Evolutionary conservation across 2,797 vertebrate genomes (phyloP), one percentile per base, ranked within the genome.

Genomic region (Lophura swinhoii): DNA sequence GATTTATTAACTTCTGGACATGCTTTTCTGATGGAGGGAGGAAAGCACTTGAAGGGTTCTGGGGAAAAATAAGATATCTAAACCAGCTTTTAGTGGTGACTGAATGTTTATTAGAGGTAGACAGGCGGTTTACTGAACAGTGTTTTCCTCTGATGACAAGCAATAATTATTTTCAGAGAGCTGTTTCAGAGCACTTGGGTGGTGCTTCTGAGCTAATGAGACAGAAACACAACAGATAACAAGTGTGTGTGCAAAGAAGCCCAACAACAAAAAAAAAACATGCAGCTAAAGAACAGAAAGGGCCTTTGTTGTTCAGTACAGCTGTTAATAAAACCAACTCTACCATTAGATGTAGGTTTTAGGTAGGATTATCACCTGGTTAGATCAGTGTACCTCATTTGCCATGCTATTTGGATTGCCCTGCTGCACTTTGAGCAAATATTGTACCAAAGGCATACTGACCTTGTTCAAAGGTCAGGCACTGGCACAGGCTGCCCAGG

Each of bases 61-160:
- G 80, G 73, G n/a, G 39, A 91, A 39, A 94, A 91, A 37, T 77
- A 63, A 69, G 24, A 82, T 91, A 84, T 91, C 77, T 56, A 78
- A 93, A 76, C 46, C 68, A 88, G 59, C 39, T 94, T 94, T 92
- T 73, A 93, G 46, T 58, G 71, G 28, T 0, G 2, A 29, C 28
- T 74, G 67, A 84, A 83, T 23, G 55, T 74, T 87, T 94, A 83
- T 78, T 73, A 81, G 51, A 4, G 4, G 18, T 64, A 93, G 85
- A 69, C 28, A 64, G 43, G 51, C 88, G 71, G 56, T 86, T 90
- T 91, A 86, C 43, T 53, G 31, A 46, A 81, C 48, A 87, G 63
- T 1, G n/a, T 89, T 86, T 86, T 26, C 14, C 73, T 84, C 51
- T 0, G 2, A 81, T 85, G 77, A 62, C 15, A 69, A 91, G 70